phyloP scores from a whole-genome alignment of 1,140 invertebrate genomes.

The Drosophila littoralis region DNA sequence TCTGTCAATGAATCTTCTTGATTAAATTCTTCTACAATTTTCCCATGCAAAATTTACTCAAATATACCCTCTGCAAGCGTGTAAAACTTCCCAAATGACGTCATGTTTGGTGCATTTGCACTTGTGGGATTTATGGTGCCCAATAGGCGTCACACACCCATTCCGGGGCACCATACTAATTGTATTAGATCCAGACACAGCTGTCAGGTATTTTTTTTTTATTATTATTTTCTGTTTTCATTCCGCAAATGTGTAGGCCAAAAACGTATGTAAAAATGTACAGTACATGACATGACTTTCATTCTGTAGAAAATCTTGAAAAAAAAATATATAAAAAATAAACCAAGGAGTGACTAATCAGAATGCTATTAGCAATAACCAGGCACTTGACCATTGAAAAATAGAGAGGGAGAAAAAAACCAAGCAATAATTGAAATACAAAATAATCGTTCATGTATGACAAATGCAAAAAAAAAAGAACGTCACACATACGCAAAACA shows the following conservation, averaged over 20 bases:
- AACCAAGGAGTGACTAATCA: constrained; percentile 46
- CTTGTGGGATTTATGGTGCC: constrained; percentile 28
- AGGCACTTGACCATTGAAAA: constrained; percentile 10
- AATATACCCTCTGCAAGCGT: not conserved
- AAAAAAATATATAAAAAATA: constrained; percentile 16
- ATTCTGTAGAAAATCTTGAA: constrained; percentile 20
- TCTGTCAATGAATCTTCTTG: no score
- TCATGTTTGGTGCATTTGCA: constrained; percentile 5
- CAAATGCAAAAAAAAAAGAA: not conserved
- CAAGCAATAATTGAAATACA: constrained; percentile 23
- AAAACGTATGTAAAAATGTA: constrained; percentile 34
- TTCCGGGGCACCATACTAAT: constrained; percentile 12
- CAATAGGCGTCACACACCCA: constrained; percentile 9
- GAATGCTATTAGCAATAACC: constrained; percentile 40
- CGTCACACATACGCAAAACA: constrained; percentile 1
- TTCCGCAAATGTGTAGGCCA: constrained; percentile 24
- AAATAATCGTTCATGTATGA: constrained; percentile 34
- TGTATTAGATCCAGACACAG: constrained; percentile 21
- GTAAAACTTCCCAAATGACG: not conserved
- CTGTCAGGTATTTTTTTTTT: constrained; percentile 8
- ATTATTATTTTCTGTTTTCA: constrained; percentile 9
- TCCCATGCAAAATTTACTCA: no score
- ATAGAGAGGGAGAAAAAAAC: constrained; percentile 9
- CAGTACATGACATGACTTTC: constrained; percentile 36
- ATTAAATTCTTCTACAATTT: no score